Conservation (phyloP, 2,113 vertebrate species). For the Bubo blakistoni region DNA sequence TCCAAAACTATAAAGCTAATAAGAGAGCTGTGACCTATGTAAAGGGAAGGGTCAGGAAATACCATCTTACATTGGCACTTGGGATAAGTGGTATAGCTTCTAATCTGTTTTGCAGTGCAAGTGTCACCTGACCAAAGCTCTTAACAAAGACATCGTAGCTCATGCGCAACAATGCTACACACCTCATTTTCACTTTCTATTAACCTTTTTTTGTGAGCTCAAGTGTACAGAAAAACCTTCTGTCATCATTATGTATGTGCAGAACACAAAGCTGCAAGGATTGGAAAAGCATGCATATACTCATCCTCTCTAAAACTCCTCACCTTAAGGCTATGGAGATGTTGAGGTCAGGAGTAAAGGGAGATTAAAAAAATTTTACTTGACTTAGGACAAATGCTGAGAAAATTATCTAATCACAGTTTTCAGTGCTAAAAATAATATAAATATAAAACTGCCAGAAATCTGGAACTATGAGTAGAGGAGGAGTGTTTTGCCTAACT, state of each 20-base stretch:
- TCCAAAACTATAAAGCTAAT: background rate
- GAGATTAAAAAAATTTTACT: background rate
- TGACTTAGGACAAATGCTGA: background rate
- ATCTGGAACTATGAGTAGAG: background rate
- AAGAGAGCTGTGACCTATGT: slow-evolving; percentile 12
- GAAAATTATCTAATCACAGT: background rate
- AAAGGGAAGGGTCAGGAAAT: slow-evolving; percentile 6
- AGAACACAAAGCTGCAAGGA: background rate
- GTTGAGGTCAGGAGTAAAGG: background rate
- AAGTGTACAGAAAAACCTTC: slow-evolving; percentile 18
- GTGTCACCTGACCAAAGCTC: background rate
- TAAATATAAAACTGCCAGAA: background rate
- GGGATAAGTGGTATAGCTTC: background rate
- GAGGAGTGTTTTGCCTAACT: background rate
- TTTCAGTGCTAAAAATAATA: background rate
- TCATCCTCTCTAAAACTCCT: background rate
- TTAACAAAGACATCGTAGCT: slow-evolving; percentile 33
- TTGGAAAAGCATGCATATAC: background rate
- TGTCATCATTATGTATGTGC: slow-evolving; percentile 3
- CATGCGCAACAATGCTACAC: slow-evolving; percentile 34
- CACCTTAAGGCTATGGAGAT: background rate
- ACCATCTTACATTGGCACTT: background rate
- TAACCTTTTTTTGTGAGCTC: slow-evolving; percentile 47
- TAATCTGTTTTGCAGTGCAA: background rate
- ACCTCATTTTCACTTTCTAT: slow-evolving; percentile 47